Base-by-base conservation (phyloP, 2,888 invertebrate species). In the Dryadula phaetusa region DNA sequence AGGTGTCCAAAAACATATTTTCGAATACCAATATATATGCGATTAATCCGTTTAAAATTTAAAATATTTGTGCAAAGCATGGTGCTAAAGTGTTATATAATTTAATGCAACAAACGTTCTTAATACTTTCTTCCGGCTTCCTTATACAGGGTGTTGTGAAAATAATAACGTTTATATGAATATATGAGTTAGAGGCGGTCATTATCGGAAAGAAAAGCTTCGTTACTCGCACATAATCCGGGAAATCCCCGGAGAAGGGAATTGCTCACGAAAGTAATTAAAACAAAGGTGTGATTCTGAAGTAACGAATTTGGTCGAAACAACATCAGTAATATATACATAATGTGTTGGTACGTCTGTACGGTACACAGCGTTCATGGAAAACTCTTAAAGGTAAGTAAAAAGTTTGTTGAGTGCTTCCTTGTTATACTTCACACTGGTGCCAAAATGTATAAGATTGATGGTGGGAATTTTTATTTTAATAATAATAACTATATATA, bases 211-310 rank as follows among this genome's bases (percentile, higher is more conserved):
- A 34, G 28, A 18, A 53, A 34, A 53, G 18, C 18, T 18, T 18
- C 20, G 18, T 32, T 18, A 53, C 7, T 34, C 34, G 1, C 53
- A 18, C 12, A 6, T 34, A 54, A 54, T 34, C 34, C 34, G 34
- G 7, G 3, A 34, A 54, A 52, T 52, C 28, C 16, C 52, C 28
- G 18, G 18, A 34, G 18, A 34, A 5, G 53, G 12, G 20, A 34
- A 20, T 34, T 54, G 6, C 12, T 28, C 53, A 54, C 53, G 53
- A 34, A 54, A 54, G 14, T 54, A 54, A 34, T 54, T 34, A 20
- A 54, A 34, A 18, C 20, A 18, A 18, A 54, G 34, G 53, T 34
- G 53, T 12, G 28, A 12, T 32, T 10, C 10, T 20, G 16, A 53
- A 34, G 10, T 16, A 53, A 18, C 46, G 22, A 12, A 47, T 46